Evolutionary conservation across 2,888 invertebrate genomes (phyloP), one percentile per base, ranked within the genome.

Genomic region (Thera obeliscata): DNA sequence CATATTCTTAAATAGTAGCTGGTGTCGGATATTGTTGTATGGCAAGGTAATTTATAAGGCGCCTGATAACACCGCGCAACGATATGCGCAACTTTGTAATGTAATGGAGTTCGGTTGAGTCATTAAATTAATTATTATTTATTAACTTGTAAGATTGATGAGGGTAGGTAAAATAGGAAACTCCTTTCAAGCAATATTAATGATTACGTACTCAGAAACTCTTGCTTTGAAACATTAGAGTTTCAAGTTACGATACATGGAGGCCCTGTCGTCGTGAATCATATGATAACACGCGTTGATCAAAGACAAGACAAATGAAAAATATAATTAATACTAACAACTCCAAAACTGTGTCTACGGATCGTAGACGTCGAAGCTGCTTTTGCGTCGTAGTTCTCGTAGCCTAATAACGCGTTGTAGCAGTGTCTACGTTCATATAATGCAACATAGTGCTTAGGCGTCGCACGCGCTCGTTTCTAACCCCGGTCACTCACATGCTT

Each of bases 81-180:
- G 69, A 66, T 65, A 60, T 65, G 67, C 66, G 67, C 41, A 82
- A 82, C 77, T 81, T 83, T 77, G 74, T 81, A 78, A 79, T 76
- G 78, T 83, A 78, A 81, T 80, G 82, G 78, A 81, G 80, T 81
- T 81, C 62, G 80, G 80, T 78, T 78, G 78, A 81, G 83, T 80
- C 79, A 82, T 82, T 82, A 82, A 81, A 82, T 82, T 82, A 80
- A 81, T 80, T 72, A 73, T 72, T 73, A 74, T 75, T 75, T 74
- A 72, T 74, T 71, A 75, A 70, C 71, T 74, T 66, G 56, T 63
- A 65, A 73, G 74, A 75, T 74, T 75, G 75, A 75, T 75, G 75
- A 68, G 55, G 68, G 56, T 71, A 70, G 58, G 66, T 70, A 66
- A 54, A 63, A 63, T 66, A 64, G 64, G 54, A 67, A 70, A 66